Percentiles rank a stretch among this genome's conserved stretches.
Conservation (phyloP, 2,113 vertebrate genomes). For the Podarcis muralis region DNA sequence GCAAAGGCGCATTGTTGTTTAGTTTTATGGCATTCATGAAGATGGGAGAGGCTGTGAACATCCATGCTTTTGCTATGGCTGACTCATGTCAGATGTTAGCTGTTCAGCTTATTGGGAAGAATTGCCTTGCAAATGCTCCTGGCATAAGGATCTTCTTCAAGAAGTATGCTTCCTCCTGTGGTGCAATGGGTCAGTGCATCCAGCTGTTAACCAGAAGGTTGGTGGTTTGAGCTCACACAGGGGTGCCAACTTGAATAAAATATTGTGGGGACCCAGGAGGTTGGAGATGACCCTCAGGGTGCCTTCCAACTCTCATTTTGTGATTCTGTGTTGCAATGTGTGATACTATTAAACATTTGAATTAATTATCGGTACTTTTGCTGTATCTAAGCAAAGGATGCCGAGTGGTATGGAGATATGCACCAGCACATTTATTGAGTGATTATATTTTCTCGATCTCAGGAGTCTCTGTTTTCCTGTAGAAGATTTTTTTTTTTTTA, state of each 20-base stretch:
- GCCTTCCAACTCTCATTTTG: too few species aligned
- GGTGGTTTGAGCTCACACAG: too few species aligned
- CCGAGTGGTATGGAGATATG: neutral
- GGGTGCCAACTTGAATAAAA: too few species aligned
- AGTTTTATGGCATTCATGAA: neutral
- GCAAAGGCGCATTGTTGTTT: neutral
- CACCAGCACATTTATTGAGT: neutral
- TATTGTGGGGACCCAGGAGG: too few species aligned
- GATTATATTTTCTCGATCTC: neutral
- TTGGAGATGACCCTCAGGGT: too few species aligned
- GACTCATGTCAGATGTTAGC: constrained; percentile 2
- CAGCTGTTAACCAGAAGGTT: too few species aligned
- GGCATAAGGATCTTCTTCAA: neutral
- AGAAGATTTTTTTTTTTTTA: neutral
- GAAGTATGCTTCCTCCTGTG: neutral
- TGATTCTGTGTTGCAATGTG: neutral
- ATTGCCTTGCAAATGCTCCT: neutral
- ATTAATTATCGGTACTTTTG: neutral
- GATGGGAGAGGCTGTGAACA: neutral
- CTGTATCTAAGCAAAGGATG: fast-evolving
- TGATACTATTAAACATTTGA: too few species aligned
- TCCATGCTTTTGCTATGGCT: neutral
- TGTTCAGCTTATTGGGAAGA: neutral
- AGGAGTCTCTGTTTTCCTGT: neutral
- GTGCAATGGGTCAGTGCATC: too few species aligned